Conservation (phyloP, 2,888 invertebrate genomes). For the Melipona bicolor region DNA sequence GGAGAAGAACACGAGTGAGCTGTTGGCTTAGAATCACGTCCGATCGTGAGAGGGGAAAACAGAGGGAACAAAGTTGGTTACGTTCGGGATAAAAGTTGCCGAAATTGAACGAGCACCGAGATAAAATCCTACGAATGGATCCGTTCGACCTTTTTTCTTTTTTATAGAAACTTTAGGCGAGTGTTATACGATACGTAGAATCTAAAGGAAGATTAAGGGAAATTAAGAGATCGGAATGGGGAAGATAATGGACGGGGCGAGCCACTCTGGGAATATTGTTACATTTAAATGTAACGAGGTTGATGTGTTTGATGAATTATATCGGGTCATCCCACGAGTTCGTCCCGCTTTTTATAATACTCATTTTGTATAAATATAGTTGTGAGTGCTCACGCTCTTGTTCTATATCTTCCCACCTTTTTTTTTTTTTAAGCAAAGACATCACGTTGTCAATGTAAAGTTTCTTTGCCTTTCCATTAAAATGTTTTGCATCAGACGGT, state of each 20-base stretch:
- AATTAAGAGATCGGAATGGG: neutral
- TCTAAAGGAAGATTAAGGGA: neutral
- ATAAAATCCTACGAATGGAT: slow-evolving; percentile 36
- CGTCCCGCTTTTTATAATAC: no score
- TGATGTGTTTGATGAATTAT: no score
- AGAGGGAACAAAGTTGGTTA: slow-evolving; percentile 45
- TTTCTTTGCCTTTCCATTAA: no score
- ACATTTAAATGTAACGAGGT: neutral
- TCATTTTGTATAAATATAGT: no score
- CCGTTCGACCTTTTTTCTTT: neutral
- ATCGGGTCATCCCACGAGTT: no score
- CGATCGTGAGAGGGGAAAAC: neutral
- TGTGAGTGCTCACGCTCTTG: no score
- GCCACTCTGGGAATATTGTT: neutral
- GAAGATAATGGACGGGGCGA: neutral
- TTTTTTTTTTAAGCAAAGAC: no score
- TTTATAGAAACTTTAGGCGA: neutral
- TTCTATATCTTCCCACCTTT: no score
- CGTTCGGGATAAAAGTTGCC: slow-evolving; percentile 18
- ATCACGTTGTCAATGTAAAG: no score
- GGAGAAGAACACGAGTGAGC: neutral
- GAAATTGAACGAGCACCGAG: slow-evolving; percentile 4
- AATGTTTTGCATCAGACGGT: no score
- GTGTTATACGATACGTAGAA: neutral
- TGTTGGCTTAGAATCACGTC: slow-evolving; percentile 5